phyloP scores from a whole-genome alignment of 2,888 invertebrate genomes.

The Taphrorychus bicolor region DNA sequence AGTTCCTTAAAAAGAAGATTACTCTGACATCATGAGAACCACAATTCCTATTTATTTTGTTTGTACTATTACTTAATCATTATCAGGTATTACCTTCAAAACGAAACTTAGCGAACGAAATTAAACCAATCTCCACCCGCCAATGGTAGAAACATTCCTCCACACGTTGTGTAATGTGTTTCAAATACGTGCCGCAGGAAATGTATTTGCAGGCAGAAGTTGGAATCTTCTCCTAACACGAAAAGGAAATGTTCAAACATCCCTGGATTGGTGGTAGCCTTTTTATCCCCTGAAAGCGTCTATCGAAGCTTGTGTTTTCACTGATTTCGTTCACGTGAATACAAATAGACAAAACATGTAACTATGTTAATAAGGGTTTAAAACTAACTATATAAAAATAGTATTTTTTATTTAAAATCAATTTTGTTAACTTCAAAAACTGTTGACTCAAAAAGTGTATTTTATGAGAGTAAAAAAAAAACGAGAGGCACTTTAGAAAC shows the following conservation, averaged over 20 bases:
- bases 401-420: too few species aligned
- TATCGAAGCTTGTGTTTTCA: slow-evolving; percentile 11
- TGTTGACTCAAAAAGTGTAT: not conserved
- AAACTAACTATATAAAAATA: too few species aligned
- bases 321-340: not conserved
- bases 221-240: slow-evolving; percentile 46
- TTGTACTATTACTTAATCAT: too few species aligned
- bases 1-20: too few species aligned
- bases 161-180: slow-evolving; percentile 43
- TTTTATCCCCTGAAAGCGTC: slow-evolving; percentile 23
- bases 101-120: not conserved
- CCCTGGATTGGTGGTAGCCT: slow-evolving; percentile 28
- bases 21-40: too few species aligned
- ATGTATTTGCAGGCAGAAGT: slow-evolving; percentile 45
- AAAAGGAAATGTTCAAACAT: slow-evolving; percentile 44
- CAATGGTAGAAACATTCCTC: slow-evolving; percentile 27
- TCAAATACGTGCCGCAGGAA: slow-evolving; percentile 46
- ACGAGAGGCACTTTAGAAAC: not conserved
- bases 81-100: not conserved
- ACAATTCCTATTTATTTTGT: too few species aligned
- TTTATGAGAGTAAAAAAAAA: not conserved
- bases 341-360: too few species aligned
- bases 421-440: not conserved
- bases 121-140: slow-evolving; percentile 3
- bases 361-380: too few species aligned